Evolutionary conservation across 2,113 vertebrate genomes (phyloP).

Genomic region (Uria aalge): DNA sequence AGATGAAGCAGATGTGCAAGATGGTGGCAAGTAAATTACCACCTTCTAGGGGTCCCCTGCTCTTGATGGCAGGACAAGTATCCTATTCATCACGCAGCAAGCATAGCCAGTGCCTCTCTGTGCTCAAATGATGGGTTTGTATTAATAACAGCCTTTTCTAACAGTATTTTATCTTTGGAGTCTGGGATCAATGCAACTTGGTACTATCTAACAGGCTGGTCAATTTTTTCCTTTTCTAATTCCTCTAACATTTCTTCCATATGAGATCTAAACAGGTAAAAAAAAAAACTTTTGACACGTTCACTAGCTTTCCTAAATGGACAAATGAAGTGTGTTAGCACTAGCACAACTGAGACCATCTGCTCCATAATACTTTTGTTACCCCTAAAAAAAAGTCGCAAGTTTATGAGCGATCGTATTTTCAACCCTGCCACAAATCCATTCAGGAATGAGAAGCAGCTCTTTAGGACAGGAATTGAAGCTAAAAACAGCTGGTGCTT

Average conservation of each 20-base stretch:
- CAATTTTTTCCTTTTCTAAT: neutral
- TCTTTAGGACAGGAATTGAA: neutral
- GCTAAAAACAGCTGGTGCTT: neutral
- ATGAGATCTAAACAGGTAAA: neutral
- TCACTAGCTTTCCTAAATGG: neutral
- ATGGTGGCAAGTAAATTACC: neutral
- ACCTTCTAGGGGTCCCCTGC: neutral
- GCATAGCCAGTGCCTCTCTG: neutral
- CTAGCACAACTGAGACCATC: neutral
- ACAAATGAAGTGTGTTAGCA: neutral
- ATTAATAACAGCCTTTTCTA: neutral
- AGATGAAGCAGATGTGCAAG: neutral
- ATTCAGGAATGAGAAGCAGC: neutral
- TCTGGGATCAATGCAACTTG: neutral
- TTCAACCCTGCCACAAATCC: neutral
- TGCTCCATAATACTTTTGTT: neutral
- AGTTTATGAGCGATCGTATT: neutral
- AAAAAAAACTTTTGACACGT: neutral
- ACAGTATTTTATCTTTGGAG: neutral
- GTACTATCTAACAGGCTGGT: neutral
- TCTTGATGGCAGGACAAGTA: rapidly evolving
- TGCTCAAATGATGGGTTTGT: neutral
- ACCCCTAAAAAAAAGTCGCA: neutral
- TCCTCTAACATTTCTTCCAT: neutral
- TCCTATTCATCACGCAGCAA: neutral